phyloP scores from a whole-genome alignment of 2,888 invertebrate genomes.

The Catocala sponsa region DNA sequence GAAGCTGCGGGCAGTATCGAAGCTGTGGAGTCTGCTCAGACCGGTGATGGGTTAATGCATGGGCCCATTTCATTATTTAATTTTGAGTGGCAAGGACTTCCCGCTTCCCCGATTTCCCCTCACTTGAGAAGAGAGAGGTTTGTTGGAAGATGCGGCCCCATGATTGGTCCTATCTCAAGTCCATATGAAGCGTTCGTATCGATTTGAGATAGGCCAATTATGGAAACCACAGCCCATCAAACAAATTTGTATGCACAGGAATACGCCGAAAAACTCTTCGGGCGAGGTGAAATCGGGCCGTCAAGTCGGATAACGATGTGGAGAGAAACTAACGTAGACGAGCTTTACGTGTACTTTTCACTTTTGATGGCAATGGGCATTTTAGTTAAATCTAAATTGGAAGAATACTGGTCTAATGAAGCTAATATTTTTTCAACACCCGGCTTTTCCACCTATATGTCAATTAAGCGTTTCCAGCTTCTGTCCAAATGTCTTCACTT shows the following conservation, averaged over 20 bases:
- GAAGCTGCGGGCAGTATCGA: too few species aligned
- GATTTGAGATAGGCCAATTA: conserved; percentile 39
- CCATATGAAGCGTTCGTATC: conserved; percentile 29
- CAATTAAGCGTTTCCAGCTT: conserved; percentile 11
- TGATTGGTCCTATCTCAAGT: not conserved
- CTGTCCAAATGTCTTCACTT: conserved; percentile 34
- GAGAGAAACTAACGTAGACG: conserved; percentile 5
- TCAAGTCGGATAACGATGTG: too few species aligned
- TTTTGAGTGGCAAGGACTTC: too few species aligned
- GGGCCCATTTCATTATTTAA: too few species aligned
- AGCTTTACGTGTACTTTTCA: conserved; percentile 24
- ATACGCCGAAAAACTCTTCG: too few species aligned
- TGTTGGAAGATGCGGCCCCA: too few species aligned
- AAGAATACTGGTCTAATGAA: conserved; percentile 30
- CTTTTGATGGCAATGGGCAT: conserved; percentile 31
- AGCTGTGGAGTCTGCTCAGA: too few species aligned
- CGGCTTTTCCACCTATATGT: conserved; percentile 27
- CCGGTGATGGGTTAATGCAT: too few species aligned
- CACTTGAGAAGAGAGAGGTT: too few species aligned
- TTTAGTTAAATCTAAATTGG: conserved; percentile 18
- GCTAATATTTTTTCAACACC: conserved; percentile 28
- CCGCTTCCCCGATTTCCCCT: too few species aligned
- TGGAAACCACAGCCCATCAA: conserved; percentile 35
- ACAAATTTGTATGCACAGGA: conserved; percentile 32
- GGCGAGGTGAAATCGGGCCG: too few species aligned